Conservation (phyloP, 92 coral and sea anemone genomes). For the Phenganax stokvisi region DNA sequence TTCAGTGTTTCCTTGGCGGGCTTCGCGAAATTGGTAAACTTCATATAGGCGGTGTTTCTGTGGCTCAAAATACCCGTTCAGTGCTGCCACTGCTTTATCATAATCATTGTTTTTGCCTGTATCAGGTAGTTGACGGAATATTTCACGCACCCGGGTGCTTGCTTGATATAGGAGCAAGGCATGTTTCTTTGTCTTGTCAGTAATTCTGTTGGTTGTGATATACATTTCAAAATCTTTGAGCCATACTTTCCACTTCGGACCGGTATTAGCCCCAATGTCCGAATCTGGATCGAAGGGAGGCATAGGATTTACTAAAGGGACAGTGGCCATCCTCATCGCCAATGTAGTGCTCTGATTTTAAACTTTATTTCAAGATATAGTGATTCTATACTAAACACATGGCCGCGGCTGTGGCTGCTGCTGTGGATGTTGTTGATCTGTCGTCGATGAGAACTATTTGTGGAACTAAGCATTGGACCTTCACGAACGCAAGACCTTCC, state of each 20-base stretch:
- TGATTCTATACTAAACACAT: too few relatives aligned
- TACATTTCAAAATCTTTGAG: conserved; percentile 1
- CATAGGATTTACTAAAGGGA: not conserved
- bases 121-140: not conserved
- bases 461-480: too few relatives aligned
- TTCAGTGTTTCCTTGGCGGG: not conserved
- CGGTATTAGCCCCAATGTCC: not conserved
- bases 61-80: conserved; percentile 1
- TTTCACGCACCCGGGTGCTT: not conserved
- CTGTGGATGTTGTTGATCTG: too few relatives aligned
- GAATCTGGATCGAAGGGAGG: not conserved
- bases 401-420: too few relatives aligned
- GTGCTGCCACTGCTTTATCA: not conserved
- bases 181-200: not conserved
- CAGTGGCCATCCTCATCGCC: not conserved
- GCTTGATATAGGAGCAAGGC: not conserved
- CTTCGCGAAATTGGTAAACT: conserved; percentile 10
- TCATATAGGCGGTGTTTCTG: conserved; percentile 7
- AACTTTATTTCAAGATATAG: too few relatives aligned
- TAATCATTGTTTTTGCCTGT: not conserved
- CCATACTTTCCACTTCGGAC: not conserved
- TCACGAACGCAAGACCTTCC: too few relatives aligned
- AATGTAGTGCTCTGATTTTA: not conserved
- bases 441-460: too few relatives aligned
- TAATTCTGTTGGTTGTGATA: not conserved